Evolutionary conservation across 2,888 invertebrate species (phyloP).

Genomic region (Drosophila mimica): DNA sequence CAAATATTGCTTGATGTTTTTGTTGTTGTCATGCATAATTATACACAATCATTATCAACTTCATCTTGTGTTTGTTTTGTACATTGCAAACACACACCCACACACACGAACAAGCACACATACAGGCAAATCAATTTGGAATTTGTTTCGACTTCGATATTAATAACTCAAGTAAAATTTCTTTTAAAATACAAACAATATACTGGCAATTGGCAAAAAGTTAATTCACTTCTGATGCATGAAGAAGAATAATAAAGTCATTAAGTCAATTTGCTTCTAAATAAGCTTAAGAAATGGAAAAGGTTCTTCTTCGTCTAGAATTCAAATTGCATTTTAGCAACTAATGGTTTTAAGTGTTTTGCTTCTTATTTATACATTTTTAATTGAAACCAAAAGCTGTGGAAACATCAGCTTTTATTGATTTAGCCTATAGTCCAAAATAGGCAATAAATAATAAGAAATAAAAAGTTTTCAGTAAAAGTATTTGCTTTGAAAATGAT

Average conservation of each 20-base stretch:
- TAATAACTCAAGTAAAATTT: constrained; percentile 46
- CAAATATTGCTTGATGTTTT: constrained; percentile 21
- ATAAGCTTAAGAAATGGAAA: background rate
- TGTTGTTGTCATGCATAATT: background rate
- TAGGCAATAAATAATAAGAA: background rate
- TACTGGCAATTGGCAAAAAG: constrained; percentile 16
- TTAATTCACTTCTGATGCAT: constrained; percentile 14
- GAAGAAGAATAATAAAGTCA: background rate
- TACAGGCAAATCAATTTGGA: constrained; percentile 16
- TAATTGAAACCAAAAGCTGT: background rate
- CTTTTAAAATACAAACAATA: constrained; percentile 28
- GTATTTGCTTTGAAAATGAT: background rate
- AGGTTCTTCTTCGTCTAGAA: background rate
- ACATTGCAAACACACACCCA: constrained; percentile 14
- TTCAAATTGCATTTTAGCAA: background rate
- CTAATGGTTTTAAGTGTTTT: background rate
- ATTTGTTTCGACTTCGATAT: constrained; percentile 40
- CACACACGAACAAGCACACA: background rate
- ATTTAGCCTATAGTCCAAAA: background rate
- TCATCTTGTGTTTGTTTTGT: constrained; percentile 22
- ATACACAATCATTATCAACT: background rate
- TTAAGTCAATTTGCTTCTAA: constrained; percentile 4
- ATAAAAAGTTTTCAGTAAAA: background rate
- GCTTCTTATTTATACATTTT: background rate
- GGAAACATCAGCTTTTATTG: background rate